Percentiles rank a stretch among this genome's conserved stretches.
phyloP scores from a whole-genome alignment of 2,888 invertebrate species.

The Emmelina monodactyla region DNA sequence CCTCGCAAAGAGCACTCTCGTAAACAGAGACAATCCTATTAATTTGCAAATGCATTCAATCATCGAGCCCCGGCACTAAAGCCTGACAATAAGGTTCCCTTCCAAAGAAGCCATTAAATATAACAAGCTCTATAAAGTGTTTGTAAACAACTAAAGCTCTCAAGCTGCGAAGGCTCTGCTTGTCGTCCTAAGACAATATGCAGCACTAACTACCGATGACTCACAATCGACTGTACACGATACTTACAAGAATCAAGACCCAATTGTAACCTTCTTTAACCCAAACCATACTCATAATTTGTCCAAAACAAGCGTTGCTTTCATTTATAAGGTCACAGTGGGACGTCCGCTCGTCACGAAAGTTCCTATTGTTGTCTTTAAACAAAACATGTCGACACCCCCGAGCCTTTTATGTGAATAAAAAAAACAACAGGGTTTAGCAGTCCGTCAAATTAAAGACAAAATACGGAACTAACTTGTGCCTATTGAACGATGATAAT shows the following conservation, averaged over 20 bases:
- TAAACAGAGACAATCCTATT: no score
- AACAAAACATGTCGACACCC: conserved; percentile 63
- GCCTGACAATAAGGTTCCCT: conserved; percentile 39
- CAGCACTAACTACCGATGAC: conserved; percentile 49
- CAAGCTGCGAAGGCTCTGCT: conserved; percentile 42
- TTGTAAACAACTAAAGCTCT: conserved; percentile 60
- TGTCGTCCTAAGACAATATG: conserved; percentile 41
- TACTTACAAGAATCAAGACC: conserved; percentile 56
- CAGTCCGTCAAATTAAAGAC: conserved; percentile 36
- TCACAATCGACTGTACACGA: conserved; percentile 42
- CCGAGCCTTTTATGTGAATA: conserved; percentile 42
- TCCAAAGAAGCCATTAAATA: conserved; percentile 58
- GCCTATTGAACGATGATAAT: conserved; percentile 42
- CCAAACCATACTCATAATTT: conserved; percentile 64
- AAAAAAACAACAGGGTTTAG: conserved; percentile 43
- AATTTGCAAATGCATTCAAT: conserved; percentile 28
- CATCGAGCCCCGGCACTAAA: conserved; percentile 41
- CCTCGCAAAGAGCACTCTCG: no score
- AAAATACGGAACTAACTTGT: conserved; percentile 46
- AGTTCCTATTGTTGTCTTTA: conserved; percentile 48
- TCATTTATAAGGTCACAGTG: conserved; percentile 48
- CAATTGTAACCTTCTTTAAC: conserved; percentile 48
- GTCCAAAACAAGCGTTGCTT: conserved; percentile 50
- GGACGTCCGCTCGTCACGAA: conserved; percentile 44
- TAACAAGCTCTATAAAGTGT: conserved; percentile 63